Evolutionary conservation across 2,888 invertebrate genomes (phyloP).

Genomic region (Cephus spinipes): DNA sequence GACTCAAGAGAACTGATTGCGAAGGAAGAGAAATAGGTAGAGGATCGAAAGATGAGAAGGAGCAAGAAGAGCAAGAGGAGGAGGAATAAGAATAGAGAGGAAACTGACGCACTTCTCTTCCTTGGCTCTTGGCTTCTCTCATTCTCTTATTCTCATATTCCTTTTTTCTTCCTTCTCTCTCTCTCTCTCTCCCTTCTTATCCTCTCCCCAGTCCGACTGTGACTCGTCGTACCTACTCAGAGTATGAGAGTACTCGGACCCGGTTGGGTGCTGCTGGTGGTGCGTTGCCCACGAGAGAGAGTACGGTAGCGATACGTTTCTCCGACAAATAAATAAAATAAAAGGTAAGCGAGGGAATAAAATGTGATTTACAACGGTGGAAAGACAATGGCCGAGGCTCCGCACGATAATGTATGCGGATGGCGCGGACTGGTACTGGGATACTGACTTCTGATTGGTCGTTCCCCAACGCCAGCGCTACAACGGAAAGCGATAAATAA

Average conservation of each 20-base stretch:
- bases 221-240: too few relatives aligned
- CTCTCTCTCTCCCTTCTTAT: too few relatives aligned
- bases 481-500: conserved; percentile 67
- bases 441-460: conserved; percentile 66
- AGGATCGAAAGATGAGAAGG: neutral
- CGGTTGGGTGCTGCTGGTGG: neutral
- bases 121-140: too few relatives aligned
- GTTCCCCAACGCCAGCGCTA: conserved; percentile 62
- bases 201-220: too few relatives aligned
- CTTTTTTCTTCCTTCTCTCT: too few relatives aligned
- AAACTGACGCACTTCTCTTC: too few relatives aligned
- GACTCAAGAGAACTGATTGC: too few relatives aligned
- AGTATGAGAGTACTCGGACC: neutral
- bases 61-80: neutral
- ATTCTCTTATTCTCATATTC: too few relatives aligned
- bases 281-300: conserved; percentile 25
- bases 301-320: conserved; percentile 65
- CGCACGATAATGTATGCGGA: conserved; percentile 65
- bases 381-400: conserved; percentile 66
- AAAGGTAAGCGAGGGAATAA: conserved; percentile 66
- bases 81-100: neutral
- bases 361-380: conserved; percentile 66
- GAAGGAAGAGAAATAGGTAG: too few relatives aligned
- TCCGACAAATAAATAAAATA: conserved; percentile 65
- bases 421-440: conserved; percentile 65